phyloP scores from a whole-genome alignment of 1,140 invertebrate species.

The Sitodiplosis mosellana region DNA sequence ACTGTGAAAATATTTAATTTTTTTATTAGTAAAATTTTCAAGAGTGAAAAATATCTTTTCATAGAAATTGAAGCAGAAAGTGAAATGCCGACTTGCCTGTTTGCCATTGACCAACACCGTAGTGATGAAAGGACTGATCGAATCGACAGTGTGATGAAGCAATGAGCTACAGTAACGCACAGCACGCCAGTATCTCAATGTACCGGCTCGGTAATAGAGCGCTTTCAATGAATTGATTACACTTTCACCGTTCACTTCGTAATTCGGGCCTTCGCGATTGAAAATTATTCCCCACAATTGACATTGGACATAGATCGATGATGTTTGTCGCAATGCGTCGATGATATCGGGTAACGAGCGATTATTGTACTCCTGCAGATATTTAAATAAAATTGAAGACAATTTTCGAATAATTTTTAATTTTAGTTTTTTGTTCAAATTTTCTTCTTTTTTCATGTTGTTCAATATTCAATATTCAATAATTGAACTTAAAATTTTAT shows the following conservation, averaged over 20 bases:
- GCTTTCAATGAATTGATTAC: slow-evolving; percentile 55
- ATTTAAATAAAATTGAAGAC: slow-evolving; percentile 3
- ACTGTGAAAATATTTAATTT: slow-evolving; percentile 34
- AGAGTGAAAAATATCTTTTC: neutral
- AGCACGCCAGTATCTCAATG: slow-evolving; percentile 77
- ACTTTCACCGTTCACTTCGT: slow-evolving; percentile 38
- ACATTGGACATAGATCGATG: slow-evolving; percentile 57
- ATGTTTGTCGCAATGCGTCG: slow-evolving; percentile 42
- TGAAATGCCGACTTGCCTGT: slow-evolving; percentile 40
- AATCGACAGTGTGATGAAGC: slow-evolving; percentile 86
- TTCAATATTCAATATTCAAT: too few relatives aligned
- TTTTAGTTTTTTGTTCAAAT: neutral
- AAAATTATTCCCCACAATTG: slow-evolving; percentile 74
- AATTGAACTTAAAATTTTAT: neutral
- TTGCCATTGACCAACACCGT: slow-evolving; percentile 93
- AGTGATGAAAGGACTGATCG: slow-evolving; percentile 95
- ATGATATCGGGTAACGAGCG: slow-evolving; percentile 56
- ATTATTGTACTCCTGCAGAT: slow-evolving; percentile 27
- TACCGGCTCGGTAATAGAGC: slow-evolving; percentile 74
- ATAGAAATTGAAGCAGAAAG: neutral
- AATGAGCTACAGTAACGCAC: slow-evolving; percentile 88
- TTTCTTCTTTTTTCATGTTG: slow-evolving; percentile 3
- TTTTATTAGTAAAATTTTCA: neutral
- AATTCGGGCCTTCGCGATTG: slow-evolving; percentile 63
- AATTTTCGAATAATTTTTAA: neutral